These are phyloP conservation scores for Alcedo quadribrachys DNA, from an alignment of 2,797 vertebrate species.

Conservation along the genomic window DNA sequence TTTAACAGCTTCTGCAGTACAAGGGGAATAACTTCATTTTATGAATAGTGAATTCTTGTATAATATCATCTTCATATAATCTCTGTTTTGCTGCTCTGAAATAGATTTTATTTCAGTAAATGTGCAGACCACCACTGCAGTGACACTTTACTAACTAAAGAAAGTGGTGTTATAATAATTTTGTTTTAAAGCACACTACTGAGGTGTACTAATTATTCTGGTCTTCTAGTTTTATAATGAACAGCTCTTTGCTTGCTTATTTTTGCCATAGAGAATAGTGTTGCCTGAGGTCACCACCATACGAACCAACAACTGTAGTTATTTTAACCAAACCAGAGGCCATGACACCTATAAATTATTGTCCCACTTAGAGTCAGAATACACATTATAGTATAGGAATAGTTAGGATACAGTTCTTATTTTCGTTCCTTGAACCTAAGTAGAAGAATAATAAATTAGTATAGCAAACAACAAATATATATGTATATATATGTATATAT, in stretches of 20 bases:
- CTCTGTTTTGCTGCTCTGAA: slow-evolving; percentile 33
- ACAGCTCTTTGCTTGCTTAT: not conserved
- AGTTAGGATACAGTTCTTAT: not conserved
- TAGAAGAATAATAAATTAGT: not conserved
- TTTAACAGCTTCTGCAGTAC: slow-evolving; percentile 61
- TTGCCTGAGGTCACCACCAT: not conserved
- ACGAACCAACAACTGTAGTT: not conserved
- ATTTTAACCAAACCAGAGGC: not conserved
- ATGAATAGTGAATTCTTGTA: slow-evolving; percentile 26
- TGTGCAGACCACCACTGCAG: not conserved
- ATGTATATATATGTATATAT: not conserved
- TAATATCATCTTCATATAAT: slow-evolving; percentile 35
- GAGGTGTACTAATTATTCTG: not conserved
- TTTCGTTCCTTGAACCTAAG: not conserved
- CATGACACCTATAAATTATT: not conserved
- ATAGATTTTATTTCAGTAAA: slow-evolving; percentile 20
- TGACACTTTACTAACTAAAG: not conserved
- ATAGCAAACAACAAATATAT: not conserved
- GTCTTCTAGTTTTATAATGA: not conserved
- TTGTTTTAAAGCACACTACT: not conserved
- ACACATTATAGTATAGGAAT: not conserved
- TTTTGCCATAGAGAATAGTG: not conserved
- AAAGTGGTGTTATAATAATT: not conserved
- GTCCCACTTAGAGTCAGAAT: not conserved
- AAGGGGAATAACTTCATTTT: slow-evolving; percentile 58